Percentiles rank a stretch among this genome's conserved stretches.
phyloP scores from a whole-genome alignment of 1,140 invertebrate genomes.

The Probaryconus sp. region DNA sequence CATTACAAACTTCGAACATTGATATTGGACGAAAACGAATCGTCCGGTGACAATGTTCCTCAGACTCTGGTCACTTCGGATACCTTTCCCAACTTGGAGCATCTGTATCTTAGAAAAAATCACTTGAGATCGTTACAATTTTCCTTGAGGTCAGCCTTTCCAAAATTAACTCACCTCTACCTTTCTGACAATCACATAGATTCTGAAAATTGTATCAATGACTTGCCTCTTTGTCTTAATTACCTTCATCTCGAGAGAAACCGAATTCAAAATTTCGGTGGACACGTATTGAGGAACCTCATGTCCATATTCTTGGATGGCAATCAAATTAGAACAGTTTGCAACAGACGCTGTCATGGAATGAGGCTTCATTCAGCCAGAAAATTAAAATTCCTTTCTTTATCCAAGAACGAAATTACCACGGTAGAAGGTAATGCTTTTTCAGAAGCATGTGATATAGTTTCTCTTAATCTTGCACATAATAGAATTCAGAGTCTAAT shows the following conservation, averaged over 20 bases:
- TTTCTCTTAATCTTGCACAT: slow-evolving; percentile 63
- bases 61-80: slow-evolving; percentile 30
- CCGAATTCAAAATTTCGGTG: slow-evolving; percentile 54
- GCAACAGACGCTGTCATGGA: slow-evolving; percentile 49
- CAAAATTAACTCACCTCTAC: slow-evolving; percentile 63
- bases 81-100: slow-evolving; percentile 58
- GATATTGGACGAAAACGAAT: slow-evolving; percentile 67
- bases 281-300: slow-evolving; percentile 29
- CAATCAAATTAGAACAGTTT: slow-evolving; percentile 65
- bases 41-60: slow-evolving; percentile 18
- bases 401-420: slow-evolving; percentile 63
- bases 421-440: slow-evolving; percentile 64
- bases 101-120: slow-evolving; percentile 66
- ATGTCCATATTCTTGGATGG: slow-evolving; percentile 61
- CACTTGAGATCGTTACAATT: slow-evolving; percentile 48
- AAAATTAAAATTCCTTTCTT: slow-evolving; percentile 59
- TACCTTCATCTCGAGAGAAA: slow-evolving; percentile 68
- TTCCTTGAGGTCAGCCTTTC: slow-evolving; percentile 55
- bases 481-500: slow-evolving; percentile 60
- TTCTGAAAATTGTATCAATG: slow-evolving; percentile 51
- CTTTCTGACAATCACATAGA: slow-evolving; percentile 67
- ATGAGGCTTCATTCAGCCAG: slow-evolving; percentile 46
- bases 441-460: slow-evolving; percentile 39
- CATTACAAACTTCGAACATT: slow-evolving; percentile 56
- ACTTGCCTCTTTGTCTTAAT: slow-evolving; percentile 63